These are phyloP conservation scores for Actenoides lindsayi DNA, from an alignment of 2,113 vertebrate species.

Conservation along the genomic window DNA sequence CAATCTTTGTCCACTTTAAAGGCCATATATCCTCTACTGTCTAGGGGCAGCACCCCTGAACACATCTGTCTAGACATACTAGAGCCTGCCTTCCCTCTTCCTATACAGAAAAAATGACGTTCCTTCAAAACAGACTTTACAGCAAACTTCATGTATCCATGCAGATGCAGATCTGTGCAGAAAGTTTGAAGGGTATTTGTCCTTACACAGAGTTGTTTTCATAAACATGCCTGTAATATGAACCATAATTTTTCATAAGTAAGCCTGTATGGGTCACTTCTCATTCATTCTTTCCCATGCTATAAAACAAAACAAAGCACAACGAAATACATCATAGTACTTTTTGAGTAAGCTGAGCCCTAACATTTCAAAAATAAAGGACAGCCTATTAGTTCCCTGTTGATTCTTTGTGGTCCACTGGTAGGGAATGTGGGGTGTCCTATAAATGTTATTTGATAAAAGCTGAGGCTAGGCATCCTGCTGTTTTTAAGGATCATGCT, in stretches of 20 bases:
- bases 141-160: not conserved
- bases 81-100: not conserved
- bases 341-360: not conserved
- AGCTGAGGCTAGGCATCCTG: conserved; percentile 37
- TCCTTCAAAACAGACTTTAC: not conserved
- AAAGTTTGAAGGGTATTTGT: not conserved
- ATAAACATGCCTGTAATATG: not conserved
- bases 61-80: conserved; percentile 28
- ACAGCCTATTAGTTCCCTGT: conserved; percentile 11
- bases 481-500: conserved; percentile 52
- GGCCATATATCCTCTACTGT: conserved; percentile 48
- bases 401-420: conserved; percentile 34
- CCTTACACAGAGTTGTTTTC: not conserved
- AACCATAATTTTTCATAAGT: not conserved
- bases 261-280: conserved; percentile 12
- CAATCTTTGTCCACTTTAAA: conserved; percentile 55
- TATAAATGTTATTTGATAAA: conserved; percentile 60
- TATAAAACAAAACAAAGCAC: conserved; percentile 19
- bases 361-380: conserved; percentile 51
- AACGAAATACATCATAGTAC: not conserved
- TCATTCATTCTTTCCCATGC: conserved; percentile 52
- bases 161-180: not conserved
- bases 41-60: conserved; percentile 48
- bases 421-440: not conserved
- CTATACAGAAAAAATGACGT: not conserved